A percentile compares a stretch with the other conserved stretches of the same genome.
Evolutionary conservation across 1,140 invertebrate species (phyloP).

Genomic region (Drosophila tani): DNA sequence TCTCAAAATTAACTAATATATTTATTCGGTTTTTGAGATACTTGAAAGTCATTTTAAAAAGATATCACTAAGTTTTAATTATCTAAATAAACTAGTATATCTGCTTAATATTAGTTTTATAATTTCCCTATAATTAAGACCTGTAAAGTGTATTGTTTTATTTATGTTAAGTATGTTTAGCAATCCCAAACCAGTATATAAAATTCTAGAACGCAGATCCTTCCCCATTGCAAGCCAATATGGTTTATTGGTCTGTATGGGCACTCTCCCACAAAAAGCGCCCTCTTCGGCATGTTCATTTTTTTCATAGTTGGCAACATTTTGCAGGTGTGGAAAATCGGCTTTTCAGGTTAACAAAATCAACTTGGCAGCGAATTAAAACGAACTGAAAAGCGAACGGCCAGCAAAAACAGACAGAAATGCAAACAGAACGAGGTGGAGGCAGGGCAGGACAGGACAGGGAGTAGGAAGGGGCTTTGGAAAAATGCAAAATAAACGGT

Average conservation of each 20-base stretch:
- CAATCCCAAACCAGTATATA: no score
- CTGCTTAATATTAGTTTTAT: no score
- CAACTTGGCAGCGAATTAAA: slow-evolving; percentile 55
- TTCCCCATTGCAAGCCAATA: neutral
- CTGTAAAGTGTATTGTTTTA: no score
- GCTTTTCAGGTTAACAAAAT: slow-evolving; percentile 59
- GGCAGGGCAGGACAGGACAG: neutral
- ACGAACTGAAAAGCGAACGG: slow-evolving; percentile 21
- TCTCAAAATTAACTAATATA: no score
- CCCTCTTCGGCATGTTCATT: neutral
- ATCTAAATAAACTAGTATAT: neutral
- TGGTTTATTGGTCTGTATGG: neutral
- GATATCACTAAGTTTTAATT: no score
- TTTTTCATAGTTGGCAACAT: slow-evolving; percentile 5
- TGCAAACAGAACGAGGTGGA: slow-evolving; percentile 7
- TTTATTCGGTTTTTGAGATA: neutral
- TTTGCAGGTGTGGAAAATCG: slow-evolving; percentile 41
- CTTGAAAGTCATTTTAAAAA: no score
- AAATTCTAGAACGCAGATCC: neutral
- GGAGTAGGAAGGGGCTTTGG: neutral
- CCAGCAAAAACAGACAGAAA: slow-evolving; percentile 38
- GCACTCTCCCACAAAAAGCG: neutral
- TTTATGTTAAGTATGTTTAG: neutral
- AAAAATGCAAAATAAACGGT: slow-evolving; percentile 64
- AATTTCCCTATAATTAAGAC: neutral